Evolutionary conservation across 2,888 invertebrate genomes (phyloP).

Genomic region (Lasioglossum zephyrum): DNA sequence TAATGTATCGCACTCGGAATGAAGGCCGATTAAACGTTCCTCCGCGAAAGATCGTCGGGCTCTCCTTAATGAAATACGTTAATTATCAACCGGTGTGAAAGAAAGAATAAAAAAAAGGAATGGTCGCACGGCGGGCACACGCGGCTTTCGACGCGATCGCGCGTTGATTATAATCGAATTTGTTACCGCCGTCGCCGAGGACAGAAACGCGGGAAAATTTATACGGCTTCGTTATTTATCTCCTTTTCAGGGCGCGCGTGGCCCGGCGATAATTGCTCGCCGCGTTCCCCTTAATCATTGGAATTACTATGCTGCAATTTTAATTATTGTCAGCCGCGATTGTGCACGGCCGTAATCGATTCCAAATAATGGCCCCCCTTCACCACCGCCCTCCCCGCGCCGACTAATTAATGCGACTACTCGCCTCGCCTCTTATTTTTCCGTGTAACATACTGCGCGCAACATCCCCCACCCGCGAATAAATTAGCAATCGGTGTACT

Average conservation of each 20-base stretch:
- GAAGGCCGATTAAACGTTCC: neutral
- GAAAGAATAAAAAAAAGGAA: neutral
- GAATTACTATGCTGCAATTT: slow-evolving; percentile 63
- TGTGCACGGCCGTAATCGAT: slow-evolving; percentile 52
- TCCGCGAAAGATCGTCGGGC: neutral
- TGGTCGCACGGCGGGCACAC: neutral
- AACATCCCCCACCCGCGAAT: neutral
- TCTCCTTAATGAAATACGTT: neutral
- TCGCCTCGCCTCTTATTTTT: neutral
- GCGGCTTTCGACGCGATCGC: neutral
- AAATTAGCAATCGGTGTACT: neutral
- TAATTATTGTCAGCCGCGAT: slow-evolving; percentile 60
- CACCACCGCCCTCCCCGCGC: neutral
- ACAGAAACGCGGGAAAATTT: slow-evolving; percentile 50
- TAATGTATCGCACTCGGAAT: neutral
- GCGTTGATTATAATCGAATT: slow-evolving; percentile 49
- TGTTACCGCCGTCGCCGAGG: slow-evolving; percentile 29
- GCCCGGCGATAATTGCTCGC: slow-evolving; percentile 55
- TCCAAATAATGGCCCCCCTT: slow-evolving; percentile 44
- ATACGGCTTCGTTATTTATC: slow-evolving; percentile 58
- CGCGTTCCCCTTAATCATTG: slow-evolving; percentile 57
- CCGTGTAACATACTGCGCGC: slow-evolving; percentile 1
- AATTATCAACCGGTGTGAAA: neutral
- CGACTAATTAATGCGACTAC: slow-evolving; percentile 42
- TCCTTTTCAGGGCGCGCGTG: slow-evolving; percentile 40